Conservation (phyloP, 2,888 invertebrate species). For the Muschampia plurimacula region DNA sequence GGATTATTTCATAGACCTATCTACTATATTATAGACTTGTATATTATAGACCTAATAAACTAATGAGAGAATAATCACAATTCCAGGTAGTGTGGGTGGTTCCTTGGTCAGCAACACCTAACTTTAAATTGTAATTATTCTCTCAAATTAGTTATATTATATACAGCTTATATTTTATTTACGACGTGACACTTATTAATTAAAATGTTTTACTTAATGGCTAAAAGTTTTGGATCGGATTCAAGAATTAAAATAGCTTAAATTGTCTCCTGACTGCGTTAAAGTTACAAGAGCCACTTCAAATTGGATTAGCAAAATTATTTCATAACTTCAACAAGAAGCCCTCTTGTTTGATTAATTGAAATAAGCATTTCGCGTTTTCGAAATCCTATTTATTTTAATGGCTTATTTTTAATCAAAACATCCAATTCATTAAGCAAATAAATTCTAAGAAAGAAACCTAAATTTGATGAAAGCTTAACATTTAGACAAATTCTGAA, state of each 20-base stretch:
- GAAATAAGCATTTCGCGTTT: neutral
- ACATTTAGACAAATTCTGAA: neutral
- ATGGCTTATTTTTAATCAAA: conserved; percentile 2
- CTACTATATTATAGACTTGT: too few species aligned
- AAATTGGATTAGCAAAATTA: neutral
- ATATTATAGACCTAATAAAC: too few species aligned
- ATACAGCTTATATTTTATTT: too few species aligned
- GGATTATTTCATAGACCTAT: too few species aligned
- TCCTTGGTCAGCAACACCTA: too few species aligned
- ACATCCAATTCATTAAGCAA: conserved; percentile 10
- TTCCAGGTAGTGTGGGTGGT: too few species aligned
- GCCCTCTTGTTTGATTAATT: neutral
- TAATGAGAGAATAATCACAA: too few species aligned
- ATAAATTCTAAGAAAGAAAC: neutral
- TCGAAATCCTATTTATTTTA: conserved; percentile 9
- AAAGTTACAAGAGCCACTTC: neutral
- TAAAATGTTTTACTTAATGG: neutral
- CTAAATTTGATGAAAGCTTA: neutral
- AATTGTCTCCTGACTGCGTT: neutral
- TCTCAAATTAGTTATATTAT: too few species aligned
- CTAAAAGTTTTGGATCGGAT: neutral
- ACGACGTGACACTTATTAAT: too few species aligned
- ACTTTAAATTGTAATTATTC: too few species aligned
- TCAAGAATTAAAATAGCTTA: neutral
- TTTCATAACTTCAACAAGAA: neutral